A percentile compares a stretch with the other conserved stretches of the same genome.
phyloP scores from a whole-genome alignment of 1,140 invertebrate genomes.

The Akabosia matsudoensis region DNA sequence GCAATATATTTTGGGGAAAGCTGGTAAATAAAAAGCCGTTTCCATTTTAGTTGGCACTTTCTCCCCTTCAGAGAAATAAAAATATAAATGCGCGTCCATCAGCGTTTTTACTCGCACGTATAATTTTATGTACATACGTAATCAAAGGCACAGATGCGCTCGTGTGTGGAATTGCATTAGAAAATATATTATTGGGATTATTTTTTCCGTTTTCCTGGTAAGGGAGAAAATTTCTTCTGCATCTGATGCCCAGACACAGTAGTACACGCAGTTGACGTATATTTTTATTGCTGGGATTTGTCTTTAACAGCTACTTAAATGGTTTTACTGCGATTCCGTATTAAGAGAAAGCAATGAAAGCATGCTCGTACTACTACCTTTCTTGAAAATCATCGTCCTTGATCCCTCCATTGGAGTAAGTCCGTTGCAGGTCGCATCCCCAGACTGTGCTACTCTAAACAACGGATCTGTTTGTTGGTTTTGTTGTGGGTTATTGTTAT shows the following conservation, averaged over 20 bases:
- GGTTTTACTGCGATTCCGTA: background rate
- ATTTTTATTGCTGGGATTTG: background rate
- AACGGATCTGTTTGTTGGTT: slow-evolving; percentile 51
- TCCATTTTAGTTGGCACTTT: too few relatives aligned
- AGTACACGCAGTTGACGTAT: background rate
- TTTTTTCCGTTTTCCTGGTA: background rate
- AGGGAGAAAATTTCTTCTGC: background rate
- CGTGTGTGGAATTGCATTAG: background rate
- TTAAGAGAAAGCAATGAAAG: background rate
- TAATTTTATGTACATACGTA: background rate
- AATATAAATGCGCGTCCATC: too few relatives aligned
- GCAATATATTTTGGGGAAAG: background rate
- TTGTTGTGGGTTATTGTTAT: background rate
- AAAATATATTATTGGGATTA: background rate
- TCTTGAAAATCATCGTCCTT: slow-evolving; percentile 62
- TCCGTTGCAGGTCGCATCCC: slow-evolving; percentile 76
- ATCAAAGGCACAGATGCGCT: background rate
- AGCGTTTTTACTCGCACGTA: background rate
- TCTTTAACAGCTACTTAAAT: background rate
- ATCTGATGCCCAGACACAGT: background rate
- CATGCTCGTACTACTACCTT: slow-evolving; percentile 55
- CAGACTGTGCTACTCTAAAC: slow-evolving; percentile 72
- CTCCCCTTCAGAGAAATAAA: too few relatives aligned
- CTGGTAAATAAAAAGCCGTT: background rate
- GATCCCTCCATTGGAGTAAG: slow-evolving; percentile 59